These are phyloP conservation scores for Enteromius viviparus DNA, from an alignment of 2,797 vertebrate species.

Conservation along the genomic window DNA sequence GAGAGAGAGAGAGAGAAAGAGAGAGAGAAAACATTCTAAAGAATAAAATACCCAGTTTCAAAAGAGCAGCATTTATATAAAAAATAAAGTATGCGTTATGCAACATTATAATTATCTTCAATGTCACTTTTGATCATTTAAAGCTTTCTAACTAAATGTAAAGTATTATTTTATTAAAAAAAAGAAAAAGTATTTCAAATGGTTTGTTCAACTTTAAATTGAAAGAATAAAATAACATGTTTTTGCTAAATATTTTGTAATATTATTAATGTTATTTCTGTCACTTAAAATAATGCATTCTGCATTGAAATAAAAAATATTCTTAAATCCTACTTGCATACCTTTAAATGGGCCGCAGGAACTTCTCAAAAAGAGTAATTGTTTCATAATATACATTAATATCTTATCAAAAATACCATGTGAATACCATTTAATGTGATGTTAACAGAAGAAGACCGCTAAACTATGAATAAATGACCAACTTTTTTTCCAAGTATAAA, in stretches of 20 bases:
- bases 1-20: background rate
- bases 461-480: slow-evolving; percentile 53
- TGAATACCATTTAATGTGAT: background rate
- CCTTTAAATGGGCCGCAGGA: background rate
- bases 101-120: background rate
- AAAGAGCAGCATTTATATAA: background rate
- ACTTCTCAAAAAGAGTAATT: background rate
- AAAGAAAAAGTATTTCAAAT: background rate
- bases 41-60: slow-evolving; percentile 37
- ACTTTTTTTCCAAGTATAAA: slow-evolving; percentile 54
- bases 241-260: background rate
- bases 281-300: background rate
- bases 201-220: background rate
- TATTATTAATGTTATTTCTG: background rate
- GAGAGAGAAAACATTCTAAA: background rate
- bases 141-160: background rate
- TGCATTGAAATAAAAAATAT: background rate
- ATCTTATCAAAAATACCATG: background rate
- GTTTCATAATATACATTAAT: background rate
- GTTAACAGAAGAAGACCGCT: slow-evolving; percentile 18
- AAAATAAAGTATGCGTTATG: background rate
- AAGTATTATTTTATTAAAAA: background rate
- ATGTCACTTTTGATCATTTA: background rate
- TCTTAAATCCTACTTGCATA: background rate
- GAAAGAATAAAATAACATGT: background rate